Base-by-base conservation (phyloP, 2,113 vertebrate genomes). In the Chamaea fasciata region DNA sequence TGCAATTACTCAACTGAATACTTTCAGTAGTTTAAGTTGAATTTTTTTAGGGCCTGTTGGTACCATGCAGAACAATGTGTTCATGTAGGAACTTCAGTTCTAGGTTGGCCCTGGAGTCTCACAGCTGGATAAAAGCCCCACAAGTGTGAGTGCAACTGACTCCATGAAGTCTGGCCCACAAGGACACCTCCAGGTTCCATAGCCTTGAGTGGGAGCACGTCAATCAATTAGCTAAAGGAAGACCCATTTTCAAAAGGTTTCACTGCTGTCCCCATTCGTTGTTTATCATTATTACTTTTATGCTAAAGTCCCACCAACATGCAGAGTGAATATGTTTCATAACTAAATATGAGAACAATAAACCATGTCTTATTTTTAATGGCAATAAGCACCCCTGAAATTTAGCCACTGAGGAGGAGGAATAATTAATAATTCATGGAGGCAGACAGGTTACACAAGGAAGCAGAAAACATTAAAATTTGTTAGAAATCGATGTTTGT, bases 171-270 rank as follows among this genome's bases (percentile, higher is more conserved):
- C 41, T 82, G 69, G 4, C 37, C 27, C 18, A 2, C 35, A 71
- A 19, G 28, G 19, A 50, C 1, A 0, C 9, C 46, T 62, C 39
- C 57, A 76, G 37, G 4, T 64, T 60, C 41, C 46, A 37, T 5
- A 55, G 44, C 56, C 56, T 21, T 37, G 30, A 44, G 22, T 8
- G 44, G 37, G 30, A 89, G 28, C 44, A 30, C 26, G 21, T 7
- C 44, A 77, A 10, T 22, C 46, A 57, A 4, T 47, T 27, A 42
- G 22, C 30, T 76, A 44, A 85, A 65, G 19, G n/a, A 75, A 79
- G n/a, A 56, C 6, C 26, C 0, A 0, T 42, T 76, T 80, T 31
- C 1, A 41, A 56, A 33, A n/a, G 65, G 24, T 74, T 90, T 74
- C 37, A 3, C 6, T 62, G 2, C 27, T 80, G 9, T 62, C 13